A percentile compares a stretch with the other conserved stretches of the same genome.
phyloP scores from a whole-genome alignment of 92 coral and sea anemone species.

The Palythoa grandiflora region DNA sequence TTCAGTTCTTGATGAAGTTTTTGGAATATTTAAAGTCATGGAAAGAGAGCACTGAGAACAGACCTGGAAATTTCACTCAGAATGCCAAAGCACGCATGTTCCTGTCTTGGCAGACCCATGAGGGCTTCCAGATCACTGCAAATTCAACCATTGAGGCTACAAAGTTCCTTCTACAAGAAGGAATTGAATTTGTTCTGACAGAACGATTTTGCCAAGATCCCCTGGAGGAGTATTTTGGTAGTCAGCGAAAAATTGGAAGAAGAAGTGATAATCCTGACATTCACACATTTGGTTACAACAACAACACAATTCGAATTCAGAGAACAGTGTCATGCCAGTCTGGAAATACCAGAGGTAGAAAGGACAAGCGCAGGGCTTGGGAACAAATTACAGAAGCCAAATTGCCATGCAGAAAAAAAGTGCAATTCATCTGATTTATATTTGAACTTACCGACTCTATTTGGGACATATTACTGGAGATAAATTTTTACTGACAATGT shows the following conservation, averaged over 20 bases:
- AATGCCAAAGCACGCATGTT: conserved; percentile 64
- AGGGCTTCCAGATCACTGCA: conserved; percentile 60
- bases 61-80: conserved; percentile 59
- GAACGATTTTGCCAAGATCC: conserved; percentile 57
- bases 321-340: conserved; percentile 64
- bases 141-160: conserved; percentile 65
- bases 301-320: conserved; percentile 60
- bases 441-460: neutral
- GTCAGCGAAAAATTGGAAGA: conserved; percentile 63
- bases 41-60: conserved; percentile 59
- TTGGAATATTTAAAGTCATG: conserved; percentile 48
- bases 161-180: conserved; percentile 63
- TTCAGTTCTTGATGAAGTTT: conserved; percentile 50
- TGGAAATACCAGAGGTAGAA: conserved; percentile 65
- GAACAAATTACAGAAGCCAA: conserved; percentile 58
- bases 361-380: conserved; percentile 61
- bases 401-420: conserved; percentile 58
- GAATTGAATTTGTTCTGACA: conserved; percentile 62
- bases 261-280: conserved; percentile 64
- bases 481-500: neutral
- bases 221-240: conserved; percentile 52
- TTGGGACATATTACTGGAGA: neutral
- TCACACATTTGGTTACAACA: conserved; percentile 57
- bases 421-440: conserved; percentile 9
- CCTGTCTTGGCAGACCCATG: conserved; percentile 63